Evolutionary conservation across 2,113 vertebrate genomes (phyloP).

Genomic region (Myiopsitta monachus): DNA sequence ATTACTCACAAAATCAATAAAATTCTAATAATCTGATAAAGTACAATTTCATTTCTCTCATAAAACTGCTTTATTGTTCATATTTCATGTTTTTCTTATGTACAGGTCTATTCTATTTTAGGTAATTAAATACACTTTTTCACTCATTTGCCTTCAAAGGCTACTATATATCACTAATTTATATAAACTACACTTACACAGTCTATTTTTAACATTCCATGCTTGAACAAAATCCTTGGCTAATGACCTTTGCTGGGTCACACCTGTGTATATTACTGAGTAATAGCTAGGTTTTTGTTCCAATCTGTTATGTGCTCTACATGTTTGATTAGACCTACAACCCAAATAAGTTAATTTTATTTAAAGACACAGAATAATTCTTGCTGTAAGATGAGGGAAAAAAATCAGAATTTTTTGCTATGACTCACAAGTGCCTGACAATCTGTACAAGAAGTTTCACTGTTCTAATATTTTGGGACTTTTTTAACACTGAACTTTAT

Average conservation of each 20-base stretch:
- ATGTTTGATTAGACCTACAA: not conserved
- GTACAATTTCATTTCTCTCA: not conserved
- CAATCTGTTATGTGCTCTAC: not conserved
- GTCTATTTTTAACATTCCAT: slow-evolving; percentile 57
- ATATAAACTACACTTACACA: slow-evolving; percentile 19
- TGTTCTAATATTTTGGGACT: not conserved
- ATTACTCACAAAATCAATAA: slow-evolving; percentile 41
- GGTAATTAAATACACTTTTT: slow-evolving; percentile 27
- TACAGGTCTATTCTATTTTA: slow-evolving; percentile 19
- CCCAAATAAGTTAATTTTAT: not conserved
- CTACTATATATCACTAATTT: slow-evolving; percentile 12
- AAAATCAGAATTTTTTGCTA: not conserved
- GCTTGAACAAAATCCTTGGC: slow-evolving; percentile 41
- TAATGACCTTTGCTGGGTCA: slow-evolving; percentile 57
- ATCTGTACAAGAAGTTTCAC: not conserved
- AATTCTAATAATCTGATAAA: slow-evolving; percentile 21
- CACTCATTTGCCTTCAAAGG: not conserved
- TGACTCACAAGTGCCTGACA: not conserved
- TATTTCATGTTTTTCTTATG: not conserved
- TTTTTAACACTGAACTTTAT: not conserved
- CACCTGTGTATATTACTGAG: slow-evolving; percentile 26
- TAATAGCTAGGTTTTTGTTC: slow-evolving; percentile 23
- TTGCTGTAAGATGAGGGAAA: not conserved
- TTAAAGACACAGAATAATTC: not conserved
- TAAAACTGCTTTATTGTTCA: not conserved